Conservation (phyloP, 2,797 vertebrate genomes). For the Alcedo atthis region DNA sequence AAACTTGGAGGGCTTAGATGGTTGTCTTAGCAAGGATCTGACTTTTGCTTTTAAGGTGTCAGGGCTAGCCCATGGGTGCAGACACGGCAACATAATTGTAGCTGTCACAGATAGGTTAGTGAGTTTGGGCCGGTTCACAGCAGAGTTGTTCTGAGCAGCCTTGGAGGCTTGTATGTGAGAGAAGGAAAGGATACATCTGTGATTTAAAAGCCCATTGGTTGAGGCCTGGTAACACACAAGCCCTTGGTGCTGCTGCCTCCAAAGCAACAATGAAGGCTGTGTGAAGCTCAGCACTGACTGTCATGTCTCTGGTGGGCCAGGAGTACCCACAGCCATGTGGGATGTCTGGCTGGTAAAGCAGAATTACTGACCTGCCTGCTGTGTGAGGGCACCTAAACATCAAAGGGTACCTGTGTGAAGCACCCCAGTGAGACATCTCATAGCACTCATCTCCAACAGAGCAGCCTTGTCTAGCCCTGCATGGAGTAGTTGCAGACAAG, state of each 20-base stretch:
- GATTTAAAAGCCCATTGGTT: background rate
- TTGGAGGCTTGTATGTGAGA: background rate
- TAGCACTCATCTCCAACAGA: background rate
- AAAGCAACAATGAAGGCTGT: background rate
- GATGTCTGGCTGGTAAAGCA: background rate
- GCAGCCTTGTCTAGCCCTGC: background rate
- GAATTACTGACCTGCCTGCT: background rate
- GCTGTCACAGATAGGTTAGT: background rate
- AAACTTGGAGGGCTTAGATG: background rate
- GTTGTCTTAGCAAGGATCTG: background rate
- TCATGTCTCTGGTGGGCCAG: background rate
- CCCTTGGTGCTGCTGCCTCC: background rate
- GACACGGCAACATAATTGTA: background rate
- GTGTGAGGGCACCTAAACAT: background rate
- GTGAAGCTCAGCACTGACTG: background rate
- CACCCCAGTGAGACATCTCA: background rate
- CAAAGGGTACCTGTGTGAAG: background rate
- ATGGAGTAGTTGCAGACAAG: background rate
- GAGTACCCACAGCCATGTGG: accelerated
- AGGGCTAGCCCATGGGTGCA: background rate
- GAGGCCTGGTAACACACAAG: background rate
- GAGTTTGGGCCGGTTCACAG: background rate
- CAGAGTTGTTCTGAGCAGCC: background rate
- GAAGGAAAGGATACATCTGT: background rate
- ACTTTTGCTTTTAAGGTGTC: background rate